Conservation (phyloP, 2,797 vertebrate genomes). For the Myripristis jacobus region DNA sequence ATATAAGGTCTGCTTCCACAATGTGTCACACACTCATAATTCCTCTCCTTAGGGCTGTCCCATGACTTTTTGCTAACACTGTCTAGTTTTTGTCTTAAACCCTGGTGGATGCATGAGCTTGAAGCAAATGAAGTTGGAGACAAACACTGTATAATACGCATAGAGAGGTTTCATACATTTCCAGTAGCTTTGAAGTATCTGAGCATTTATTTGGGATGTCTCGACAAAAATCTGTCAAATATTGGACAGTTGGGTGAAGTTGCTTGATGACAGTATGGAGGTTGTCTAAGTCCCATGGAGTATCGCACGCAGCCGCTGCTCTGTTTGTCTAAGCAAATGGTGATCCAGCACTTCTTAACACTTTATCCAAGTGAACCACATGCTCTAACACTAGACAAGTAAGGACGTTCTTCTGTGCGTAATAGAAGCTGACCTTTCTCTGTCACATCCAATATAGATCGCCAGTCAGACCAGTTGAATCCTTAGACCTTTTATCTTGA, state of each 20-base stretch:
- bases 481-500: conserved; percentile 31
- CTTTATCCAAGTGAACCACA: not conserved
- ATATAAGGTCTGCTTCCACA: conserved; percentile 43
- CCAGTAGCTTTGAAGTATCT: conserved; percentile 49
- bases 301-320: conserved; percentile 5
- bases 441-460: not conserved
- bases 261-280: not conserved
- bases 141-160: conserved; percentile 44
- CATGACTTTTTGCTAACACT: conserved; percentile 1
- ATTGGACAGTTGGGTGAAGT: not conserved
- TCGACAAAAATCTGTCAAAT: conserved; percentile 32
- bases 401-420: conserved; percentile 6
- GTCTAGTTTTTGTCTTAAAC: conserved; percentile 25
- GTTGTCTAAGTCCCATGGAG: not conserved
- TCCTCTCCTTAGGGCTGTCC: conserved; percentile 48
- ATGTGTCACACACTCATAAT: conserved; percentile 30
- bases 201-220: conserved; percentile 16
- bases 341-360: not conserved
- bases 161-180: conserved; percentile 27
- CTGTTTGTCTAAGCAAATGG: conserved; percentile 4
- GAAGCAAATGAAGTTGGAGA: conserved; percentile 41
- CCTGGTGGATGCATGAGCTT: conserved; percentile 37
- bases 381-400: conserved; percentile 32
- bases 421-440: not conserved
- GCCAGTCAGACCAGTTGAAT: conserved; percentile 25